A percentile compares a stretch with the other conserved stretches of the same genome.
Conservation (phyloP, 2,797 vertebrate species). For the Neoniphon sammara region DNA sequence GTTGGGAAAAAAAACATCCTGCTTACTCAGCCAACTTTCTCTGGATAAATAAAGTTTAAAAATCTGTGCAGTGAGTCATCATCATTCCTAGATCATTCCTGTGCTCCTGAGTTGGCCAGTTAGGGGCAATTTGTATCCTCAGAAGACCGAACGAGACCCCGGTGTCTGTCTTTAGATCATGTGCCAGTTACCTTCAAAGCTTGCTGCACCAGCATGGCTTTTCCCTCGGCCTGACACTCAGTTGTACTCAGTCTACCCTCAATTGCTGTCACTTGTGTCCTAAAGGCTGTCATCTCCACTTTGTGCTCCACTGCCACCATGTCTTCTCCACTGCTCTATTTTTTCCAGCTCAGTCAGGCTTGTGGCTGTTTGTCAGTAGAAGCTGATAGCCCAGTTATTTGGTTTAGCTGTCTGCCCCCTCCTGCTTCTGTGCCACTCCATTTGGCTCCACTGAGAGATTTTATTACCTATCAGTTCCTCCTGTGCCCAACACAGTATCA, state of each 20-base stretch:
- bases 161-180: constrained; percentile 65
- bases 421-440: constrained; percentile 69
- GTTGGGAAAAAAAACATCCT: not conserved
- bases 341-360: constrained; percentile 78
- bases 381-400: constrained; percentile 76
- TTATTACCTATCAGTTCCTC: constrained; percentile 69
- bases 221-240: constrained; percentile 71
- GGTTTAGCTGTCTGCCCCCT: constrained; percentile 71
- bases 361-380: constrained; percentile 78
- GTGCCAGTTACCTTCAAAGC: constrained; percentile 75
- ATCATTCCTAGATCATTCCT: constrained; percentile 42
- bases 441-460: constrained; percentile 73
- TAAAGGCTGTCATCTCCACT: constrained; percentile 80
- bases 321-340: constrained; percentile 75
- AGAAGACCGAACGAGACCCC: constrained; percentile 62
- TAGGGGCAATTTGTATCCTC: constrained; percentile 44
- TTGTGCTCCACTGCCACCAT: constrained; percentile 76
- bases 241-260: constrained; percentile 76
- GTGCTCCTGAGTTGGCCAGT: constrained; percentile 57
- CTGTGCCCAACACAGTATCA: not conserved
- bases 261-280: constrained; percentile 79
- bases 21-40: constrained; percentile 39
- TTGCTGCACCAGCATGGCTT: constrained; percentile 66
- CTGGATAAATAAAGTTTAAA: constrained; percentile 38
- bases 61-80: constrained; percentile 41